Conservation (phyloP, 2,797 vertebrate genomes). For the Oreonectes daqikongensis region DNA sequence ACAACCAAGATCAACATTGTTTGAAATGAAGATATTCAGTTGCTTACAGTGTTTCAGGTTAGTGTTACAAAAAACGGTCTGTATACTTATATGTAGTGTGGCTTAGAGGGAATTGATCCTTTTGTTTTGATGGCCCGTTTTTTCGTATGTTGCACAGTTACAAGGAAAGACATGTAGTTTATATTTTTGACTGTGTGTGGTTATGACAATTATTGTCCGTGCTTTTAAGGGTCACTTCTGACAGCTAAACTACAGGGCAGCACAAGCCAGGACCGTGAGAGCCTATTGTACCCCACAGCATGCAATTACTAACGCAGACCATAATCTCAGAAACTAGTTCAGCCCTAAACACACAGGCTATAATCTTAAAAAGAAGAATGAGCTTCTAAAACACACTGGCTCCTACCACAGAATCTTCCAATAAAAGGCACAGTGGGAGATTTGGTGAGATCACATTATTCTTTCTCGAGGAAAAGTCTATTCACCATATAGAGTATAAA, state of each 20-base stretch:
- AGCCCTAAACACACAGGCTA: conserved; percentile 22
- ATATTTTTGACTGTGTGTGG: not conserved
- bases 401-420: conserved; percentile 13
- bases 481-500: not conserved
- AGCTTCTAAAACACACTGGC: conserved; percentile 22
- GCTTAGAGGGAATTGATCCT: no score
- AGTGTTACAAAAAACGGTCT: no score
- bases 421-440: conserved; percentile 37
- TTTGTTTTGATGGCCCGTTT: not conserved
- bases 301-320: conserved; percentile 31
- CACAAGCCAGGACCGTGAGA: conserved; percentile 8
- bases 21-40: no score
- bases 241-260: conserved; percentile 10
- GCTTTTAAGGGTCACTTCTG: conserved; percentile 17
- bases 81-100: no score
- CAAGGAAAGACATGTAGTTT: not conserved
- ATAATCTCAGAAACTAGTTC: conserved; percentile 27
- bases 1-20: not conserved
- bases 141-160: not conserved
- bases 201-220: not conserved
- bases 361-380: conserved; percentile 38
- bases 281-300: not conserved
- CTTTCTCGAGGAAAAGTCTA: conserved; percentile 17
- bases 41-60: no score
- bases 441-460: conserved; percentile 47